Conservation (phyloP, 2,797 vertebrate species). For the Ambastaia sidthimunki region DNA sequence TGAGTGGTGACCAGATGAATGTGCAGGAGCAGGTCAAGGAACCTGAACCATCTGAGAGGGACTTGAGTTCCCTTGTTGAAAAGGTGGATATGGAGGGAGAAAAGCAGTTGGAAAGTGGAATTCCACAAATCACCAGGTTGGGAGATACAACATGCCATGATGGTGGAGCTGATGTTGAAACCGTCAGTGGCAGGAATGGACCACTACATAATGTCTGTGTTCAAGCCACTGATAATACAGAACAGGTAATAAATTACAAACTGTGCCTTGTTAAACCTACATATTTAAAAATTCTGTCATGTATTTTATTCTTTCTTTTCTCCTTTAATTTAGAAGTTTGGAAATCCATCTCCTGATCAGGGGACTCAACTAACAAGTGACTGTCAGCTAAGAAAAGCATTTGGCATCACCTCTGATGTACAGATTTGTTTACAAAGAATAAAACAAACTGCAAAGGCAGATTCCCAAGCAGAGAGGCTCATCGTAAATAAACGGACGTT, state of each 20-base stretch:
- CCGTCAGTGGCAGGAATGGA: not conserved
- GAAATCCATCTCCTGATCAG: not conserved
- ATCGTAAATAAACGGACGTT: conserved; percentile 56
- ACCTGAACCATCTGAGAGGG: not conserved
- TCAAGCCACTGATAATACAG: conserved; percentile 2
- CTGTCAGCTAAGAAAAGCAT: conserved; percentile 64
- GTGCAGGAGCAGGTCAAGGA: not conserved
- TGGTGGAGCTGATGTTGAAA: not conserved
- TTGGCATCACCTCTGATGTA: conserved; percentile 71
- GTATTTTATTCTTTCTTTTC: conserved; percentile 1
- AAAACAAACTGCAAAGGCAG: conserved; percentile 29
- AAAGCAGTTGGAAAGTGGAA: not conserved
- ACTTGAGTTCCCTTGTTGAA: not conserved
- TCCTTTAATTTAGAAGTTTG: conserved; percentile 14
- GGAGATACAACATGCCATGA: conserved; percentile 4
- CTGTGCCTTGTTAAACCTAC: not conserved
- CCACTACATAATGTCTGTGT: not conserved
- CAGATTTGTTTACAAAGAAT: conserved; percentile 66
- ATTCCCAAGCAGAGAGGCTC: conserved; percentile 22
- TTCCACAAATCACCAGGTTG: not conserved
- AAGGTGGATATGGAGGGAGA: not conserved
- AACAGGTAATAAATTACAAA: conserved; percentile 39
- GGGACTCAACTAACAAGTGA: conserved; percentile 54
- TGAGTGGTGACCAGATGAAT: not conserved
- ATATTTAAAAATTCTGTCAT: not conserved